Evolutionary conservation across 2,113 vertebrate genomes (phyloP).

Genomic region (Lophura nycthemera): DNA sequence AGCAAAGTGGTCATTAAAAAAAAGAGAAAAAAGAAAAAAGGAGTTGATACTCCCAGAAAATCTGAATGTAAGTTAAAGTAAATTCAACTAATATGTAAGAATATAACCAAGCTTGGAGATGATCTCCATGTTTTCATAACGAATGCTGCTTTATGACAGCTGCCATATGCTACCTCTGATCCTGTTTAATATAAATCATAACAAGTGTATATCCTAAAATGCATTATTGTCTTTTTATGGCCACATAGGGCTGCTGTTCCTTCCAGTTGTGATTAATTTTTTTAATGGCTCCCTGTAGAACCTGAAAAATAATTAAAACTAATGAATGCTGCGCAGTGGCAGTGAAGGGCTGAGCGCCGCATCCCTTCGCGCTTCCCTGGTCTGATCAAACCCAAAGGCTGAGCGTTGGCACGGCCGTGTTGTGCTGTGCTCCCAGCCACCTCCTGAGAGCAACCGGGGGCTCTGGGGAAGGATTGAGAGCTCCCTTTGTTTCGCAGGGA

Average conservation of each 20-base stretch:
- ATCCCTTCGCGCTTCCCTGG: conserved; percentile 1
- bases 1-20: background rate
- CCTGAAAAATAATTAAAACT: conserved; percentile 76
- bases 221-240: conserved; percentile 65
- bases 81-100: background rate
- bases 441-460: conserved; percentile 50
- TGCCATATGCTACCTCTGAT: conserved; percentile 49
- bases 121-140: conserved; percentile 50
- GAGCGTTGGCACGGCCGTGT: conserved; percentile 29
- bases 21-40: background rate
- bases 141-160: conserved; percentile 16
- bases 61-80: background rate
- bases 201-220: conserved; percentile 53
- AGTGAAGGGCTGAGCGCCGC: conserved; percentile 29
- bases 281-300: conserved; percentile 72
- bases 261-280: conserved; percentile 68
- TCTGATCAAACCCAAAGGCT: conserved; percentile 45
- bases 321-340: conserved; percentile 62
- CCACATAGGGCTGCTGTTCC: conserved; percentile 38
- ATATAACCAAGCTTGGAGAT: background rate
- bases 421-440: conserved; percentile 23
- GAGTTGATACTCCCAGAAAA: background rate
- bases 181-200: conserved; percentile 68
- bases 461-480: conserved; percentile 48
- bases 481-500: background rate